phyloP scores from a whole-genome alignment of 2,888 invertebrate genomes.

The Drosophila mimica region DNA sequence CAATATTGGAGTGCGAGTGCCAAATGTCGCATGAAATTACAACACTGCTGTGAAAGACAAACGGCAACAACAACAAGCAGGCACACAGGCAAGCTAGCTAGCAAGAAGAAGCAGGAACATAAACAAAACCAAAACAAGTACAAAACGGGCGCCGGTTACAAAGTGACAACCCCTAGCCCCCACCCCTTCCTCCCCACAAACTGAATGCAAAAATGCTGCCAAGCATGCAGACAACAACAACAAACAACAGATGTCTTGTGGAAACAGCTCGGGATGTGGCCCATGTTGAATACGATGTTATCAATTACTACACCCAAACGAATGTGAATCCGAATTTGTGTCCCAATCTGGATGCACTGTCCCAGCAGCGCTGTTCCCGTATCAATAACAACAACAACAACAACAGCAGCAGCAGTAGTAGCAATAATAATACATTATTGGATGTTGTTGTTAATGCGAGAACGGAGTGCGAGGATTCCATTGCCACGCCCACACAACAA shows the following conservation, averaged over 20 bases:
- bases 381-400: conserved; percentile 43
- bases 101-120: conserved; percentile 62
- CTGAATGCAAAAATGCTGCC: conserved; percentile 63
- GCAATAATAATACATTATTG: conserved; percentile 41
- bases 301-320: conserved; percentile 58
- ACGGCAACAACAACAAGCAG: conserved; percentile 44
- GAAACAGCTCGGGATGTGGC: conserved; percentile 55
- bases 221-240: conserved; percentile 47
- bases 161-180: conserved; percentile 3
- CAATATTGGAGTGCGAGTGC: conserved; percentile 66
- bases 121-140: conserved; percentile 64
- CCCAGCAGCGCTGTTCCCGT: conserved; percentile 45
- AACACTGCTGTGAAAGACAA: conserved; percentile 58
- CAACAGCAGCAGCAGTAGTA: conserved; percentile 28
- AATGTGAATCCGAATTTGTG: conserved; percentile 23
- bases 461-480: conserved; percentile 28
- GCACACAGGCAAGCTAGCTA: conserved; percentile 2
- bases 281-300: conserved; percentile 68
- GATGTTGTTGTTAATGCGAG: conserved; percentile 57
- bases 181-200: not conserved
- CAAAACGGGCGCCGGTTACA: conserved; percentile 49
- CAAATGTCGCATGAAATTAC: conserved; percentile 76
- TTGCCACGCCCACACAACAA: conserved; percentile 20
- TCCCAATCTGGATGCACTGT: conserved; percentile 30
- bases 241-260: conserved; percentile 52